Conservation (phyloP, 1,140 invertebrate genomes). For the Choristoneura fumiferana region DNA sequence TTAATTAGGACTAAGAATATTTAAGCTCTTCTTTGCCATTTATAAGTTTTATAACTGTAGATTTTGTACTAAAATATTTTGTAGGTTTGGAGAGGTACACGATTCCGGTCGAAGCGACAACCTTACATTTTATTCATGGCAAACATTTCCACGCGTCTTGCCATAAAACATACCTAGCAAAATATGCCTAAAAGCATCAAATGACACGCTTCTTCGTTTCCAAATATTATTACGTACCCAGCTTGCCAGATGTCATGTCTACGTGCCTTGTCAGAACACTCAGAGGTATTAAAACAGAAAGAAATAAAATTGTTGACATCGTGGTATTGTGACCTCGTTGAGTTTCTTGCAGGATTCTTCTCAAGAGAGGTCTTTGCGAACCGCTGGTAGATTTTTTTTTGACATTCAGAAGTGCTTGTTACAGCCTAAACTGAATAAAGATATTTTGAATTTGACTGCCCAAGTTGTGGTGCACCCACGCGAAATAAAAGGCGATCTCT, state of each 20-base stretch:
- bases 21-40: not conserved
- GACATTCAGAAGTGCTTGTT: too few relatives aligned
- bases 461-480: too few relatives aligned
- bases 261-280: slow-evolving; percentile 15
- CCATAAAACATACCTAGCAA: slow-evolving; percentile 12
- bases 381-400: too few relatives aligned
- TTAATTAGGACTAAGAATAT: not conserved
- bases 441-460: too few relatives aligned
- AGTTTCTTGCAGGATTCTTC: too few relatives aligned
- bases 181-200: slow-evolving; percentile 17
- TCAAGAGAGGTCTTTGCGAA: too few relatives aligned
- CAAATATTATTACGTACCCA: slow-evolving; percentile 16
- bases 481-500: too few relatives aligned
- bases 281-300: slow-evolving; percentile 15
- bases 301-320: not conserved
- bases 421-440: too few relatives aligned
- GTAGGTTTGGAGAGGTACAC: not conserved
- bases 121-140: slow-evolving; percentile 5
- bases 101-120: not conserved
- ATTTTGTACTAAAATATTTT: not conserved
- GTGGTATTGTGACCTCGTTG: too few relatives aligned
- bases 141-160: slow-evolving; percentile 5
- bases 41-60: not conserved
- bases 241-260: slow-evolving; percentile 7
- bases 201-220: slow-evolving; percentile 6